A percentile compares a stretch with the other conserved stretches of the same genome.
phyloP scores from a whole-genome alignment of 2,113 vertebrate species.

The Gobio gobio region DNA sequence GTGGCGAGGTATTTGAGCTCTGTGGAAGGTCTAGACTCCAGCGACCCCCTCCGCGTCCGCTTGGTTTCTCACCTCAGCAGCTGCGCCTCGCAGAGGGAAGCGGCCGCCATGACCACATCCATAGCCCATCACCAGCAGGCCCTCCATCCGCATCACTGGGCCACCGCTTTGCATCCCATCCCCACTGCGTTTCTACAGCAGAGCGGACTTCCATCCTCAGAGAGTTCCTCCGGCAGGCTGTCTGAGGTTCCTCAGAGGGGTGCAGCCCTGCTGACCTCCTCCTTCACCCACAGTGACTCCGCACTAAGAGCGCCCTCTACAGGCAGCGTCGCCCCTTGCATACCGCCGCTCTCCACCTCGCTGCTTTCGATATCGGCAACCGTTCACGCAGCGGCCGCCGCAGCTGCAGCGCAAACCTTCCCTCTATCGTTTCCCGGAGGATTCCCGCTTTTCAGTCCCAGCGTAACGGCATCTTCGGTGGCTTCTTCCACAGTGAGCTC shows the following conservation, averaged over 20 bases:
- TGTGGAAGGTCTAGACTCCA: conserved; percentile 86
- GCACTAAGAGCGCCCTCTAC: conserved; percentile 78
- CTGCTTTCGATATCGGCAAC: conserved; percentile 87
- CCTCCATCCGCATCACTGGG: conserved; percentile 86
- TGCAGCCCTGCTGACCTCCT: conserved; percentile 80
- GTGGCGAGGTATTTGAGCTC: conserved; percentile 89
- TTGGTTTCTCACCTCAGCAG: conserved; percentile 93
- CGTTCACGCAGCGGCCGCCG: conserved; percentile 80
- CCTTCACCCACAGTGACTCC: conserved; percentile 81
- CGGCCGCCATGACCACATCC: conserved; percentile 82
- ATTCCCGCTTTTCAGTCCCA: conserved; percentile 82
- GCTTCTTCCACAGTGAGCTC: conserved; percentile 79
- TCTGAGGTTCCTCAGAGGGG: conserved; percentile 74
- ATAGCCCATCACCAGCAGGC: conserved; percentile 78
- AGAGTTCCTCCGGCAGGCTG: conserved; percentile 74
- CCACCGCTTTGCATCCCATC: conserved; percentile 79
- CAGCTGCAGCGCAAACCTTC: conserved; percentile 84
- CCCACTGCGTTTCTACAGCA: conserved; percentile 80
- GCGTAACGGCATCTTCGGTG: conserved; percentile 65
- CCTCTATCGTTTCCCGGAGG: conserved; percentile 82
- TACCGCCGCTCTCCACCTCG: conserved; percentile 84
- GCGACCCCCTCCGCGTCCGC: conserved; percentile 82
- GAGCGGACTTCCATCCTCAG: conserved; percentile 76
- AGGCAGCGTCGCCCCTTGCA: conserved; percentile 76
- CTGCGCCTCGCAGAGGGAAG: conserved; percentile 89